Base-by-base conservation (phyloP, 2,888 invertebrate species). In the Tachina fera region DNA sequence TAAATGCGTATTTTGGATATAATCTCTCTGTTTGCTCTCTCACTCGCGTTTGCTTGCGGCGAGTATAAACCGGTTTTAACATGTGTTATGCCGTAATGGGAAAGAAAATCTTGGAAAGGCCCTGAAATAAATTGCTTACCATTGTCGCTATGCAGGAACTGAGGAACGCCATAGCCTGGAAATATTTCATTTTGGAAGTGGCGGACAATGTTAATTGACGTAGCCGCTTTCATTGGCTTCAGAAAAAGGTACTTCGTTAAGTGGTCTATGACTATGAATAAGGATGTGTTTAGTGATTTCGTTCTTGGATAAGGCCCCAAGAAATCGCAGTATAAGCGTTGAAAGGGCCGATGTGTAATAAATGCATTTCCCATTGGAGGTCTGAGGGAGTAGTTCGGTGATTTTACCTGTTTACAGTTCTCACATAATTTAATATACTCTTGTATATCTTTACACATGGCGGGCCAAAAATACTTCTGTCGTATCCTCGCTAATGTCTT, bases 161-260 rank as follows among this genome's bases (percentile, higher is more conserved):
- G n/a, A 9, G 60, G 60, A 4, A 39, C 39, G 22, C 22, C 22
- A 22, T 9, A 60, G 4, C 9, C 14, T 9, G 39, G 19, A 14
- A 65, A 65, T 11, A 65, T 16, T 9, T 43, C 19, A 5, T n/a
- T 70, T 53, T 70, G 9, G 61, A 45, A 77, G 22, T 11, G 41
- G 8, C 1, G 3, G n/a, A 65, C 22, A n/a, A 65, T 19, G 16
- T 14, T 45, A 0, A 13, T 11, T 10, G 67, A 13, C 4, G 45
- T 67, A 5, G 67, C 67, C 6, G 49, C 11, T 49, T 9, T 19
- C 9, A 67, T 5, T 5, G 67, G 51, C 13, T 51, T 49, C 4
- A 68, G n/a, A 16, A 68, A 68, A 22, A 51, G 8, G 10, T 47
- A 65, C 22, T 65, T 65, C 13, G 65, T 65, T 5, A 65, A 47